Evolutionary conservation across 2,113 vertebrate genomes (phyloP), one percentile per base, ranked within the genome.

Genomic region (Campylomormyrus tamandua): DNA sequence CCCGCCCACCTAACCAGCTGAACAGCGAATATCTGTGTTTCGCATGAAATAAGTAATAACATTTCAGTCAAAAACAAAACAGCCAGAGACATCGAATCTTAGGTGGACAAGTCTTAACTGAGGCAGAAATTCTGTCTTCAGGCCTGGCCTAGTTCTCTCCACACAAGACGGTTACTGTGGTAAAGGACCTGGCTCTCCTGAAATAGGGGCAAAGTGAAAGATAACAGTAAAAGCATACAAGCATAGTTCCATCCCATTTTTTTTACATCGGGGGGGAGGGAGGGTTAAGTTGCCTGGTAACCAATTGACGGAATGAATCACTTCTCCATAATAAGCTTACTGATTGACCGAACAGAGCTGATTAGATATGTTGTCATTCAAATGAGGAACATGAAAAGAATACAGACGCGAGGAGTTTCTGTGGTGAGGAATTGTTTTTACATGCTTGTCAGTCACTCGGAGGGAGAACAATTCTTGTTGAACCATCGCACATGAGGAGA

Each of bases 331-430:
- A 88, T 66, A 66, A 62, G 87, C 87, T 62, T 58, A 88, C 39
- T 88, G 31, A 87, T 48, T 53, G 31, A 87, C 50, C 50, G 15
- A 87, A 58, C 35, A 62, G 87, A 62, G 56, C 87, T 62, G 52
- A 66, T 88, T 88, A 62, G 39, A 88, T 66, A 88, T 66, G 87
- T 87, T 87, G 27, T 88, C 87, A 66, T 88, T 66, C 39, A 88
- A 66, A 58, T 27, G 39, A 45, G 9, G 50, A 87, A 17, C 13
- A 87, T 86, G 83, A 87, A 87, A 87, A 42, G 85, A 19, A 53
- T 49, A 35, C 27, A 56, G 27, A 48, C 4, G 5, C 2, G 27
- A 35, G 50, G 48, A 53, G n/a, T 10, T 87, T 39, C 27, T 35
- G 49, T 87, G 56, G 52, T n/a, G 53, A 66, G 87, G 52, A 66